Evolutionary conservation across 2,888 invertebrate genomes (phyloP).

Genomic region (Poecilobothrus nobilitatus): DNA sequence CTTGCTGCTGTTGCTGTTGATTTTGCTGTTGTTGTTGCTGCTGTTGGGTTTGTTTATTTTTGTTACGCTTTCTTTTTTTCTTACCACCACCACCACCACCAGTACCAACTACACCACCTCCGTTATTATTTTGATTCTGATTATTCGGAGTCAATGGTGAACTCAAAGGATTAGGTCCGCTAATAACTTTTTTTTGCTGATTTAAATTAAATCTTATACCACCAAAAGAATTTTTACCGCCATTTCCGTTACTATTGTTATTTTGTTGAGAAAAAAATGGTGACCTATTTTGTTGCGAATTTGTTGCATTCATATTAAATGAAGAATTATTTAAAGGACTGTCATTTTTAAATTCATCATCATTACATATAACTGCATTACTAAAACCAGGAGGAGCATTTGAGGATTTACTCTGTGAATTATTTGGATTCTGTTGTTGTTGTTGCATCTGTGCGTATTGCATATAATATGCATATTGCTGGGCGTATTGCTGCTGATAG

Average conservation of each 20-base stretch:
- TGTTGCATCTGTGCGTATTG: constrained; percentile 26
- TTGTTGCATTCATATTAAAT: constrained; percentile 50
- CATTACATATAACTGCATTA: constrained; percentile 36
- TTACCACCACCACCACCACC: constrained; percentile 39
- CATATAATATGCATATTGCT: constrained; percentile 25
- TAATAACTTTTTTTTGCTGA: constrained; percentile 41
- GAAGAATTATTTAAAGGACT: constrained; percentile 42
- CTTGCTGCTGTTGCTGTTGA: constrained; percentile 37
- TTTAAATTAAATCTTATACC: constrained; percentile 51
- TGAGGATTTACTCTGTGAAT: constrained; percentile 30
- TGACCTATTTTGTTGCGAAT: constrained; percentile 41
- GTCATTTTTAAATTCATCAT: constrained; percentile 28
- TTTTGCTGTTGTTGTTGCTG: constrained; percentile 34
- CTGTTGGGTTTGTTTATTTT: constrained; percentile 47
- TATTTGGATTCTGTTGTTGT: constrained; percentile 26
- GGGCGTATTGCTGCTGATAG: constrained; percentile 20
- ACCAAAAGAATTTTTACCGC: constrained; percentile 41
- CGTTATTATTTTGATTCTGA: constrained; percentile 33
- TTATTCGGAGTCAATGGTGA: constrained; percentile 36
- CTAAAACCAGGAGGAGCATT: constrained; percentile 48
- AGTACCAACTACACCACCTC: constrained; percentile 44
- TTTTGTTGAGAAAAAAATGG: constrained; percentile 27
- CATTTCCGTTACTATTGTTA: constrained; percentile 25
- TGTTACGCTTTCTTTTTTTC: constrained; percentile 69
- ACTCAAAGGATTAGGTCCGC: constrained; percentile 36